Evolutionary conservation across 2,888 invertebrate genomes (phyloP).

Genomic region (Ichneumoninae sp.): DNA sequence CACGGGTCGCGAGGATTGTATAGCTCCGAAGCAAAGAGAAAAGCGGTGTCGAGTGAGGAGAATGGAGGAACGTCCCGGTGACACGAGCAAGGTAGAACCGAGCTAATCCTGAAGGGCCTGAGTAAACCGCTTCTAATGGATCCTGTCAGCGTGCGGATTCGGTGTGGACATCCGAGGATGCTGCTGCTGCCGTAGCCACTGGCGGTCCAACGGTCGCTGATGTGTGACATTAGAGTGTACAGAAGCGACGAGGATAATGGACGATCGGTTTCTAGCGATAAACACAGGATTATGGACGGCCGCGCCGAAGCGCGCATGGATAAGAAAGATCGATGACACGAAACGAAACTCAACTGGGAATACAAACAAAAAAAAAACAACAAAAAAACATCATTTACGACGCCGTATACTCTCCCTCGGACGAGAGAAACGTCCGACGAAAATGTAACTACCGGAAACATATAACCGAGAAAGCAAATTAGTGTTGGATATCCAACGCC

Average conservation of each 20-base stretch:
- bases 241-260: slow-evolving; percentile 75
- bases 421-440: neutral
- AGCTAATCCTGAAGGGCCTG: slow-evolving; percentile 77
- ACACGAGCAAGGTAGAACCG: slow-evolving; percentile 48
- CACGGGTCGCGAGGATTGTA: slow-evolving; percentile 31
- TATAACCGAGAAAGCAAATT: no score
- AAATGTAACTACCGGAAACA: neutral
- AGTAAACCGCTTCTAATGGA: slow-evolving; percentile 81
- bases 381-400: neutral
- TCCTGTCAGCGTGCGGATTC: slow-evolving; percentile 76
- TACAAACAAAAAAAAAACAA: neutral
- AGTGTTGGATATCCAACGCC: no score
- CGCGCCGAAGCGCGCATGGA: slow-evolving; percentile 5
- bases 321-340: slow-evolving; percentile 60
- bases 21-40: slow-evolving; percentile 43
- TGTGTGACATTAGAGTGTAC: slow-evolving; percentile 35
- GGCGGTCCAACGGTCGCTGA: slow-evolving; percentile 16
- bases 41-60: slow-evolving; percentile 18
- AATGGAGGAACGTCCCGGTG: slow-evolving; percentile 46
- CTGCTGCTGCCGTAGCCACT: slow-evolving; percentile 20
- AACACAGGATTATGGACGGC: slow-evolving; percentile 68
- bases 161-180: slow-evolving; percentile 64
- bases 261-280: slow-evolving; percentile 73
- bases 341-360: slow-evolving; percentile 31
- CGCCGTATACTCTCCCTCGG: neutral